Base-by-base conservation (phyloP, 2,113 vertebrate species). In the Nicator chloris region DNA sequence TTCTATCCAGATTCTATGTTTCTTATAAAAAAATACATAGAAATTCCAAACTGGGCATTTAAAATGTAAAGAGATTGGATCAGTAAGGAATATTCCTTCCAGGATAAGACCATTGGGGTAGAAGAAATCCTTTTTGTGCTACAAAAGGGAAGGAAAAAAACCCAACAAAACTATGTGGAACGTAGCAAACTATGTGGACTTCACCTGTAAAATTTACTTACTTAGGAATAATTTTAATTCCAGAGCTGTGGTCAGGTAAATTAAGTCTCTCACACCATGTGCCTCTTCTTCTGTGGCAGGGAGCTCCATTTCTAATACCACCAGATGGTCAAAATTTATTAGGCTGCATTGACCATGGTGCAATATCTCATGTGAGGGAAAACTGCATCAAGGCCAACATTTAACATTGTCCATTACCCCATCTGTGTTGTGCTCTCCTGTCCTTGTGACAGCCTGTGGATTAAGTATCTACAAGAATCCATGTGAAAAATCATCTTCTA, bases 31-130 rank as follows among this genome's bases (percentile, higher is more conserved):
- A 54, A 6, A 44, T 24, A 95, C 65, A 88, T 39, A 71, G 68
- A 54, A 91, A 92, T 66, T 87, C 39, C 35, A 88, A 51, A 23
- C 31, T 2, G 8, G 12, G n/a, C 68, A 60, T 86, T 63, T 82
- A 64, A 93, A 94, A 79, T n/a, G 64, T 54, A 75, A 70, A 54
- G 42, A 91, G 19, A 27, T 59, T 70, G 90, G 51, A 79, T 28
- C 56, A 10, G 40, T 11, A 42, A 18, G 27, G 26, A 6, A 39
- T 70, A 59, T 35, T 65, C 27, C 40, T 88, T 73, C 56, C 13
- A 19, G 24, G 28, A 19, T 44, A 61, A 86, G 9, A 30, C 12
- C 0, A 0, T 0, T 3, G 2, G 23, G 18, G 10, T 44, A 53
- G n/a, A 75, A 75, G 31, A 13, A 50, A 59, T 57, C 14, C 27